Conservation (phyloP, 1,140 invertebrate genomes). For the Calosoma granatense region DNA sequence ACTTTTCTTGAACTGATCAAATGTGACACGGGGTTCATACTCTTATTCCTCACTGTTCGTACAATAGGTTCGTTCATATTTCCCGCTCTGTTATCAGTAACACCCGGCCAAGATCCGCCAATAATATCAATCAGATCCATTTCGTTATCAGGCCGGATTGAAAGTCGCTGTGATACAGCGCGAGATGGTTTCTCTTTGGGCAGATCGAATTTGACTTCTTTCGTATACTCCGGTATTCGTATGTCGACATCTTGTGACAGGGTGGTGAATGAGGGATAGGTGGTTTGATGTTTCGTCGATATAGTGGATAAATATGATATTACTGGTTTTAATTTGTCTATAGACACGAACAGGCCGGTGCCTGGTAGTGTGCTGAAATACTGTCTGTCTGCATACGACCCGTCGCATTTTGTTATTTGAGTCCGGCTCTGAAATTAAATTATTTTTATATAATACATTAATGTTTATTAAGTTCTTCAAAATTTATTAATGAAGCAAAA, state of each 20-base stretch:
- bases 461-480: constrained; percentile 23
- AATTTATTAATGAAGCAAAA: constrained; percentile 11
- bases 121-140: constrained; percentile 34
- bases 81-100: constrained; percentile 26
- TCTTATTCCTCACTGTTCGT: constrained; percentile 27
- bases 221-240: background rate
- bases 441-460: constrained; percentile 33
- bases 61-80: too few relatives aligned
- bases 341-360: constrained; percentile 28
- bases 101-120: constrained; percentile 30
- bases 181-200: too few relatives aligned
- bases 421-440: constrained; percentile 31
- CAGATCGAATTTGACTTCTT: background rate
- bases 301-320: background rate
- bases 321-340: constrained; percentile 25
- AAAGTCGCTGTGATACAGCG: constrained; percentile 20
- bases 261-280: background rate
- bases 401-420: constrained; percentile 28
- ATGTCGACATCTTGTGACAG: background rate
- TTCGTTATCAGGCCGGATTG: constrained; percentile 32
- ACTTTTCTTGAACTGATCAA: constrained; percentile 21
- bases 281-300: background rate
- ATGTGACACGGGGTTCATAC: constrained; percentile 25
- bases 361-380: constrained; percentile 30
- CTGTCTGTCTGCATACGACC: constrained; percentile 25